Evolutionary conservation across 1,140 invertebrate genomes (phyloP).

Genomic region (Drosophila elegans): DNA sequence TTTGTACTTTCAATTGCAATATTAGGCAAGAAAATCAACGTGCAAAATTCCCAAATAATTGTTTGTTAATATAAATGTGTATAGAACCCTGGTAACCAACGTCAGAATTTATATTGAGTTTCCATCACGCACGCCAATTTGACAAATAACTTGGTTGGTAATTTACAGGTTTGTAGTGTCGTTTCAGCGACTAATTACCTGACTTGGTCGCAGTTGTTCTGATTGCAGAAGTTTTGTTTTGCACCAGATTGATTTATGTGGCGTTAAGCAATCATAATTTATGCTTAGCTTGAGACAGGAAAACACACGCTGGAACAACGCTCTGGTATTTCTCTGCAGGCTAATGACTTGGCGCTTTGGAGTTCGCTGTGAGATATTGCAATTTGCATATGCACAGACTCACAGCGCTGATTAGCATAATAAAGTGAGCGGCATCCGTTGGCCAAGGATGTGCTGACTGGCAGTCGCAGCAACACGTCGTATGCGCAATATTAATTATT

Average conservation of each 20-base stretch:
- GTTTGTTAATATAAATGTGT: neutral
- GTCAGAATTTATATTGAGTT: neutral
- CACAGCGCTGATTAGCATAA: conserved; percentile 60
- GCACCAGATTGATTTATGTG: conserved; percentile 76
- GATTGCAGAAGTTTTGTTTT: conserved; percentile 30
- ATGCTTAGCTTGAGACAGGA: conserved; percentile 11
- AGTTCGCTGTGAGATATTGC: conserved; percentile 28
- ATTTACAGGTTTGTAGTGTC: conserved; percentile 25
- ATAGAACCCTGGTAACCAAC: neutral
- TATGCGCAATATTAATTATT: conserved; percentile 81
- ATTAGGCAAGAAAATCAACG: too few species aligned
- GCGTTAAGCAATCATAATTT: conserved; percentile 71
- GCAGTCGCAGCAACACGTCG: conserved; percentile 63
- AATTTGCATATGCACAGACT: conserved; percentile 54
- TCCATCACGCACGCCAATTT: conserved; percentile 29
- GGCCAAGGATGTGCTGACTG: conserved; percentile 36
- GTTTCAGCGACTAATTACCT: conserved; percentile 54
- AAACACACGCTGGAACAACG: conserved; percentile 1
- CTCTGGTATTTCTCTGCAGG: neutral
- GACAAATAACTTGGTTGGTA: conserved; percentile 26
- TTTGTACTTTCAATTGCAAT: too few species aligned
- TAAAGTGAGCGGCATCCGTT: conserved; percentile 43
- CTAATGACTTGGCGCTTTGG: conserved; percentile 24
- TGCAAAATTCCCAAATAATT: too few species aligned
- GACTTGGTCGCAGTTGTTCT: too few species aligned